Percentiles rank a stretch among this genome's conserved stretches.
phyloP scores from a whole-genome alignment of 64 coral and sea anemone genomes.

The Stichodactyla helianthus region DNA sequence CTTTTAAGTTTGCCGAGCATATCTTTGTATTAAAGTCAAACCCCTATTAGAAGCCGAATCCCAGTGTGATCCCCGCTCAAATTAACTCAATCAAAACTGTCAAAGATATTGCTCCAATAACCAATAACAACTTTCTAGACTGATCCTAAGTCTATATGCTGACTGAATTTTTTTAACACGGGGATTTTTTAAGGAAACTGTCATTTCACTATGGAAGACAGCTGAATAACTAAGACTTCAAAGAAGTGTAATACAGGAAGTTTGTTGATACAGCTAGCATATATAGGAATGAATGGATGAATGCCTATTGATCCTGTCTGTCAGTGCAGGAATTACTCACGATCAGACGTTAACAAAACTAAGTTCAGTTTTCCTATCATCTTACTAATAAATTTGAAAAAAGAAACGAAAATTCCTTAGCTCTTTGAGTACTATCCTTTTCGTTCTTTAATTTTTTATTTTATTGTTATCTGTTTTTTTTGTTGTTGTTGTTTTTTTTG shows the following conservation, averaged over 20 bases:
- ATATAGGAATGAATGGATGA: not conserved
- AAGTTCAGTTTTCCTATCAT: no score
- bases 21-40: not conserved
- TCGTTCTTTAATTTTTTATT: no score
- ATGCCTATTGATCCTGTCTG: not conserved
- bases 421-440: no score
- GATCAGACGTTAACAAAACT: no score
- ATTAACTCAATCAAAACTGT: not conserved
- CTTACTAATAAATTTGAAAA: no score
- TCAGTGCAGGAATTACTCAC: not conserved
- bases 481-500: no score
- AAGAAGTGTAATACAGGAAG: not conserved
- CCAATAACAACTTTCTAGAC: no score
- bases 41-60: not conserved
- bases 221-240: not conserved
- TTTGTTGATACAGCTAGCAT: constrained; percentile 14
- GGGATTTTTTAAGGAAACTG: not conserved
- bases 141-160: not conserved
- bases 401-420: no score
- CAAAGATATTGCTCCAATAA: not conserved
- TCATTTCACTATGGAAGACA: not conserved
- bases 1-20: not conserved
- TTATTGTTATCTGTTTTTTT: no score
- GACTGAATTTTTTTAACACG: not conserved
- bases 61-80: not conserved